Conservation (phyloP, 2,888 invertebrate genomes). For the Atethmia centrago region DNA sequence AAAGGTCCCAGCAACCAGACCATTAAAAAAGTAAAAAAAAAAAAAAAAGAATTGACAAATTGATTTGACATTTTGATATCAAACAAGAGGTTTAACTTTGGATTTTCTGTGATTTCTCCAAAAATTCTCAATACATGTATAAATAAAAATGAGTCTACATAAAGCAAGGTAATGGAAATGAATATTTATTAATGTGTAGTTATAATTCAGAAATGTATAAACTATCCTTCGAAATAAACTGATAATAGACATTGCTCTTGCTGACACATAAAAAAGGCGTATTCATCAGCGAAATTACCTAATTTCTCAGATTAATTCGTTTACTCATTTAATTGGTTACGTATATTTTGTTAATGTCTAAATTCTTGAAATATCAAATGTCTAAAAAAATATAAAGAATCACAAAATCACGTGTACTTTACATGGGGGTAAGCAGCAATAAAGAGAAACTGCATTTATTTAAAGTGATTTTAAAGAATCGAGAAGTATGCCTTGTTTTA, state of each 20-base stretch:
- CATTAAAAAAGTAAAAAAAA: no score
- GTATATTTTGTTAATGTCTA: background rate
- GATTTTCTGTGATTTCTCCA: conserved; percentile 10
- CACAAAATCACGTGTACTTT: background rate
- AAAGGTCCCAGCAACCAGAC: no score
- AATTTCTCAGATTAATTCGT: background rate
- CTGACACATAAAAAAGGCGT: conserved; percentile 61
- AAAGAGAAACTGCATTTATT: background rate
- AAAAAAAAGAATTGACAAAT: no score
- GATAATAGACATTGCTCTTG: background rate
- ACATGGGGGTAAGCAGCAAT: background rate
- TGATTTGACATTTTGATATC: conserved; percentile 26
- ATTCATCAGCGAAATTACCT: conserved; percentile 15
- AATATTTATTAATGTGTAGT: background rate
- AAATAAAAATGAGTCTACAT: conserved; percentile 79
- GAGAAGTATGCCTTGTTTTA: background rate
- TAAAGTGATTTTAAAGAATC: background rate
- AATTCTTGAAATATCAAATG: background rate
- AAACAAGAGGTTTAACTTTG: background rate
- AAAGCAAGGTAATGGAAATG: conserved; percentile 79
- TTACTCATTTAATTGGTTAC: background rate
- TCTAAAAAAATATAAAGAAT: background rate
- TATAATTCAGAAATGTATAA: background rate
- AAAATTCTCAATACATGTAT: background rate
- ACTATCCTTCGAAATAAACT: background rate